Evolutionary conservation across 2,797 vertebrate genomes (phyloP).

Genomic region (Sebastes vulpes): DNA sequence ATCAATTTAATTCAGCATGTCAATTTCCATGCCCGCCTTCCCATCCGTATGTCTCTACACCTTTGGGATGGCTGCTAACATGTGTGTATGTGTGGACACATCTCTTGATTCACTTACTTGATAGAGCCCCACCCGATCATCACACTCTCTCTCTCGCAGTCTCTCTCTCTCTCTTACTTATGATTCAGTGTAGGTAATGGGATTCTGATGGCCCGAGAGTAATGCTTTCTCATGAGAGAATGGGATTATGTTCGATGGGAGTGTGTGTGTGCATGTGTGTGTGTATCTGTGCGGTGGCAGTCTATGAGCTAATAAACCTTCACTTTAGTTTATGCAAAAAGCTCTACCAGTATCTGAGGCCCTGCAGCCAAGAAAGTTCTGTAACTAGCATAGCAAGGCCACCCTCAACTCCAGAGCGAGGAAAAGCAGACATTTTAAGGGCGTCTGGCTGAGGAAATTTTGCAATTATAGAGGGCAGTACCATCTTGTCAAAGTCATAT

Average conservation of each 20-base stretch:
- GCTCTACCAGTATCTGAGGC: slow-evolving; percentile 46
- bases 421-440: slow-evolving; percentile 40
- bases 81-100: slow-evolving; percentile 50
- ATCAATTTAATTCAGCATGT: slow-evolving; percentile 62
- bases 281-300: slow-evolving; percentile 38
- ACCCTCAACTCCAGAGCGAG: slow-evolving; percentile 50
- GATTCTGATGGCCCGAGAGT: slow-evolving; percentile 85
- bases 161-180: slow-evolving; percentile 66
- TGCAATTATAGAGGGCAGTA: slow-evolving; percentile 41
- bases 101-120: slow-evolving; percentile 68
- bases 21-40: slow-evolving; percentile 56
- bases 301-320: slow-evolving; percentile 76
- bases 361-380: slow-evolving; percentile 65
- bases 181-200: slow-evolving; percentile 85
- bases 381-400: slow-evolving; percentile 59
- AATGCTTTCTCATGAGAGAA: slow-evolving; percentile 85
- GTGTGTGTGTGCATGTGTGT: slow-evolving; percentile 42
- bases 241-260: slow-evolving; percentile 80
- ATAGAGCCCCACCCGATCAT: slow-evolving; percentile 65
- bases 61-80: slow-evolving; percentile 26
- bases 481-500: slow-evolving; percentile 26
- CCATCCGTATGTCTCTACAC: slow-evolving; percentile 37
- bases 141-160: slow-evolving; percentile 43
- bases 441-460: slow-evolving; percentile 28
- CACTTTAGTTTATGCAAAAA: slow-evolving; percentile 71